A percentile compares a stretch with the other conserved stretches of the same genome.
Conservation (phyloP, 2,888 invertebrate species). For the Phaedon cochleariae region DNA sequence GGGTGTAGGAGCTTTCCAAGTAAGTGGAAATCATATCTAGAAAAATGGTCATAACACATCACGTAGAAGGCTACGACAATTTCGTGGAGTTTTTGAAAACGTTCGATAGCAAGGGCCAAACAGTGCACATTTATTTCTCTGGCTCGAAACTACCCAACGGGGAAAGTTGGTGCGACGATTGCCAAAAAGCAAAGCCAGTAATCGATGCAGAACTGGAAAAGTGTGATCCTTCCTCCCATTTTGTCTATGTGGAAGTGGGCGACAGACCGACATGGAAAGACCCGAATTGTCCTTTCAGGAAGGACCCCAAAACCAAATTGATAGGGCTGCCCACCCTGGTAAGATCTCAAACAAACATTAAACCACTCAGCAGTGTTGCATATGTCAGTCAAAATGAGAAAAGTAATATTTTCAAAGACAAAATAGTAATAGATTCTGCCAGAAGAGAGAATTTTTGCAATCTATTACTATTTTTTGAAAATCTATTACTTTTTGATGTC, state of each 20-base stretch:
- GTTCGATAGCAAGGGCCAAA: slow-evolving; percentile 61
- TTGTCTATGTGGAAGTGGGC: slow-evolving; percentile 82
- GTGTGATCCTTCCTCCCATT: slow-evolving; percentile 70
- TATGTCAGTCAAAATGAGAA: too few species aligned
- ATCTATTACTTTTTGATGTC: too few species aligned
- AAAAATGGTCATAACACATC: slow-evolving; percentile 64
- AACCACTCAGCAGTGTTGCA: too few species aligned
- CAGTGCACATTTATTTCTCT: slow-evolving; percentile 69
- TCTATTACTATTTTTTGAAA: too few species aligned
- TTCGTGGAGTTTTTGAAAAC: slow-evolving; percentile 68
- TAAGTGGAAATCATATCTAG: too few species aligned
- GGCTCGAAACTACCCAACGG: slow-evolving; percentile 73
- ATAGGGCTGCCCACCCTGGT: slow-evolving; percentile 83
- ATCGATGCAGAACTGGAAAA: slow-evolving; percentile 73
- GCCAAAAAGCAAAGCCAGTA: slow-evolving; percentile 82
- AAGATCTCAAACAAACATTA: too few species aligned
- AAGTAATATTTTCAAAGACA: too few species aligned
- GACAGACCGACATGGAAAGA: slow-evolving; percentile 84
- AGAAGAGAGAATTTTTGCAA: too few species aligned
- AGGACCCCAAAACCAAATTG: slow-evolving; percentile 74
- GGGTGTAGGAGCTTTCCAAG: too few species aligned
- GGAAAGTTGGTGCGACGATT: slow-evolving; percentile 90
- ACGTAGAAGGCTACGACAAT: slow-evolving; percentile 70
- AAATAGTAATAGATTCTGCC: too few species aligned
- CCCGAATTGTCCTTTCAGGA: slow-evolving; percentile 81